Evolutionary conservation across 2,113 vertebrate genomes (phyloP).

Genomic region (Chionodraco myersi): DNA sequence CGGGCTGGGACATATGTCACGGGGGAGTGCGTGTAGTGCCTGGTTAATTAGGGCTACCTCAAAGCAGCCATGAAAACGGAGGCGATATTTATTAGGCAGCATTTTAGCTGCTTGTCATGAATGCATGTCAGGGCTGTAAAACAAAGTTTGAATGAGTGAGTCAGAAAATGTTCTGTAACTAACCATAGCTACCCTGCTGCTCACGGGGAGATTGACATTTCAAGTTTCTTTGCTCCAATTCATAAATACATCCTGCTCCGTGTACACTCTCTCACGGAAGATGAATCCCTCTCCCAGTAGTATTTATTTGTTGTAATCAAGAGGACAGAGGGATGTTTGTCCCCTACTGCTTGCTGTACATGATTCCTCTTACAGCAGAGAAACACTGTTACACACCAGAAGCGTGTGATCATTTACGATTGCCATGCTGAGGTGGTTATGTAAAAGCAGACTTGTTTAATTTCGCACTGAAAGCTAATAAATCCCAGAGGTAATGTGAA

Average conservation of each 20-base stretch:
- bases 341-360: slow-evolving; percentile 42
- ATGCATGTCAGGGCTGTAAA: slow-evolving; percentile 69
- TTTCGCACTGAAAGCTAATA: slow-evolving; percentile 75
- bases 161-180: slow-evolving; percentile 56
- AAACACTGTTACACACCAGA: slow-evolving; percentile 56
- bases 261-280: slow-evolving; percentile 59
- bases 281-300: slow-evolving; percentile 57
- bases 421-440: slow-evolving; percentile 70
- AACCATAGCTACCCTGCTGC: slow-evolving; percentile 46
- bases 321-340: slow-evolving; percentile 75
- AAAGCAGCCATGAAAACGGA: slow-evolving; percentile 74
- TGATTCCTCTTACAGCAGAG: slow-evolving; percentile 40
- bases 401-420: slow-evolving; percentile 64
- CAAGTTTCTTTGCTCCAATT: slow-evolving; percentile 63
- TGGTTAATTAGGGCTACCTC: slow-evolving; percentile 83
- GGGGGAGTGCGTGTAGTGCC: slow-evolving; percentile 67
- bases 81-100: slow-evolving; percentile 82
- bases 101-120: slow-evolving; percentile 77
- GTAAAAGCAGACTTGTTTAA: slow-evolving; percentile 73
- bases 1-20: slow-evolving; percentile 77
- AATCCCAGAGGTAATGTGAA: slow-evolving; percentile 60
- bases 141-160: slow-evolving; percentile 68
- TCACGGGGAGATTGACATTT: slow-evolving; percentile 58
- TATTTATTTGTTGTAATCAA: slow-evolving; percentile 83
- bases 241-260: slow-evolving; percentile 50